phyloP scores from a whole-genome alignment of 1,140 invertebrate species.

The Drosophila bocki region DNA sequence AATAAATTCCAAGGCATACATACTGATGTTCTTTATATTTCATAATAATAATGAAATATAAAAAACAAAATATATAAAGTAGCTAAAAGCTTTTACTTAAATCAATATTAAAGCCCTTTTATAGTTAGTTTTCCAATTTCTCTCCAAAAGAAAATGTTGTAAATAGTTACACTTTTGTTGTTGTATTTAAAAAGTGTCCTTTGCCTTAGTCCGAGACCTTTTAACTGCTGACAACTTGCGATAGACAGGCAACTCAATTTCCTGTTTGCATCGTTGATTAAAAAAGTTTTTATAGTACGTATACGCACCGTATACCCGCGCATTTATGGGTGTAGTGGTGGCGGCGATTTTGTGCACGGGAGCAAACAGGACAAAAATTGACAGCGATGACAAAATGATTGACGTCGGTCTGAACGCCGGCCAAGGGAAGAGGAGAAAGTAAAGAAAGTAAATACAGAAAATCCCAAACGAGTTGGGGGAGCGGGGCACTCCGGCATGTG shows the following conservation, averaged over 20 bases:
- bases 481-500: conserved; percentile 22
- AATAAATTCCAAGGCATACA: conserved; percentile 26
- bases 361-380: conserved; percentile 50
- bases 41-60: neutral
- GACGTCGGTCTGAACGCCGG: conserved; percentile 51
- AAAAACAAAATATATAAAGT: neutral
- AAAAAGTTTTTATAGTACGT: conserved; percentile 5
- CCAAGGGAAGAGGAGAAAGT: neutral
- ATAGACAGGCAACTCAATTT: conserved; percentile 17
- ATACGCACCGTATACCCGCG: conserved; percentile 21
- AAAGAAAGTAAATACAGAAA: conserved; percentile 34
- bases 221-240: conserved; percentile 11
- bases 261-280: conserved; percentile 18
- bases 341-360: conserved; percentile 21
- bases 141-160: neutral
- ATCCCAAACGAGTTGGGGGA: conserved; percentile 22
- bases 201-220: neutral
- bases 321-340: neutral
- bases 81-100: too few species aligned
- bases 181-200: conserved; percentile 4
- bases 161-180: neutral
- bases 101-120: neutral
- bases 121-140: neutral
- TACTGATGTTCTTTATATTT: neutral
- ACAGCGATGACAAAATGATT: conserved; percentile 76